These are phyloP conservation scores for Centropus bengalensis DNA, from an alignment of 2,113 vertebrate genomes.

Conservation along the genomic window DNA sequence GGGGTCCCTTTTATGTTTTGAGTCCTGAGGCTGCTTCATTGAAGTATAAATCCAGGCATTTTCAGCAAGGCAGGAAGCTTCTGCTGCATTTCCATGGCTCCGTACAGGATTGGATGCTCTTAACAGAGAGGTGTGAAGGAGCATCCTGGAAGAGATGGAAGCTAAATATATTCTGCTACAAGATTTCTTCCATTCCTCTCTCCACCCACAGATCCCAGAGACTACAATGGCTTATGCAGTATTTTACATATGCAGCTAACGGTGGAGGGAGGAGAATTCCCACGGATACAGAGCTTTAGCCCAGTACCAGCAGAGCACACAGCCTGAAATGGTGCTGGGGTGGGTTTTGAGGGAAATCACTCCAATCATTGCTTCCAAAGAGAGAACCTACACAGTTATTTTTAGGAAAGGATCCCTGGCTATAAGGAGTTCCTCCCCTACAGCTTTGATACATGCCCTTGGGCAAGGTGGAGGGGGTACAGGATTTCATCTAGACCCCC, in stretches of 20 bases:
- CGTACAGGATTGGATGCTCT: neutral
- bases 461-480: neutral
- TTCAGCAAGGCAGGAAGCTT: neutral
- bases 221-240: conserved; percentile 58
- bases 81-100: neutral
- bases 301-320: neutral
- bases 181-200: conserved; percentile 59
- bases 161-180: conserved; percentile 66
- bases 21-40: neutral
- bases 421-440: neutral
- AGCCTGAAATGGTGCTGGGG: conserved; percentile 22
- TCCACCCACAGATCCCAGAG: conserved; percentile 55
- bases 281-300: conserved; percentile 24
- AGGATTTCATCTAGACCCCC: neutral
- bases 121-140: conserved; percentile 60
- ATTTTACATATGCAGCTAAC: conserved; percentile 37
- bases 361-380: neutral
- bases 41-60: neutral
- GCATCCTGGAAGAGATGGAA: conserved; percentile 56
- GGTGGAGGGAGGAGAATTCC: conserved; percentile 56
- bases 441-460: neutral
- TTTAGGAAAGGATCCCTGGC: neutral
- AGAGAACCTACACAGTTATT: neutral
- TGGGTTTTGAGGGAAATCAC: conserved; percentile 6
- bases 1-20: neutral